phyloP scores from a whole-genome alignment of 2,888 invertebrate species.

The Pyrgus malvae region DNA sequence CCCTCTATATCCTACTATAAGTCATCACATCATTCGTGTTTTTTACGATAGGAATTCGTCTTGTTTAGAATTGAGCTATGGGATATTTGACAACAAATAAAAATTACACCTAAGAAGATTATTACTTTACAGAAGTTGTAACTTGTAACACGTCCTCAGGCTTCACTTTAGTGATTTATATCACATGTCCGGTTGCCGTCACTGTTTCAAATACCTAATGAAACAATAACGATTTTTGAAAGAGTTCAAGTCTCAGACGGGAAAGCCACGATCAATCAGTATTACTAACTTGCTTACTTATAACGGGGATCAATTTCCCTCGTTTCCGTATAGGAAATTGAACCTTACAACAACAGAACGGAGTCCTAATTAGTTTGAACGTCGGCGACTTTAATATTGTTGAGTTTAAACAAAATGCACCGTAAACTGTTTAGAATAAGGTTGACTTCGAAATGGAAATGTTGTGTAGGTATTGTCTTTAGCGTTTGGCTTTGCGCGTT shows the following conservation, averaged over 20 bases:
- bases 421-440: background rate
- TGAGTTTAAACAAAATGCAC: background rate
- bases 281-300: background rate
- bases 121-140: too few relatives aligned
- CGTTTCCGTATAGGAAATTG: slow-evolving; percentile 1
- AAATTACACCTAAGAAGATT: too few relatives aligned
- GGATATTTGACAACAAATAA: too few relatives aligned
- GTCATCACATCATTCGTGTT: too few relatives aligned
- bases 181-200: too few relatives aligned
- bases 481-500: background rate
- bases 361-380: slow-evolving; percentile 6
- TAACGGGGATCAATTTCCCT: slow-evolving; percentile 10
- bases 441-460: background rate
- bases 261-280: slow-evolving; percentile 6
- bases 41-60: too few relatives aligned
- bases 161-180: too few relatives aligned
- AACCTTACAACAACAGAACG: background rate
- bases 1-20: too few relatives aligned
- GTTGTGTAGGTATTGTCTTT: background rate
- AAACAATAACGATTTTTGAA: too few relatives aligned
- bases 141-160: too few relatives aligned
- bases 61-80: too few relatives aligned
- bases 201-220: too few relatives aligned
- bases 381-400: background rate
- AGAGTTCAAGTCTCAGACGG: background rate